Evolutionary conservation across 2,888 invertebrate species (phyloP).

Genomic region (Trypoxylon attenuatum): DNA sequence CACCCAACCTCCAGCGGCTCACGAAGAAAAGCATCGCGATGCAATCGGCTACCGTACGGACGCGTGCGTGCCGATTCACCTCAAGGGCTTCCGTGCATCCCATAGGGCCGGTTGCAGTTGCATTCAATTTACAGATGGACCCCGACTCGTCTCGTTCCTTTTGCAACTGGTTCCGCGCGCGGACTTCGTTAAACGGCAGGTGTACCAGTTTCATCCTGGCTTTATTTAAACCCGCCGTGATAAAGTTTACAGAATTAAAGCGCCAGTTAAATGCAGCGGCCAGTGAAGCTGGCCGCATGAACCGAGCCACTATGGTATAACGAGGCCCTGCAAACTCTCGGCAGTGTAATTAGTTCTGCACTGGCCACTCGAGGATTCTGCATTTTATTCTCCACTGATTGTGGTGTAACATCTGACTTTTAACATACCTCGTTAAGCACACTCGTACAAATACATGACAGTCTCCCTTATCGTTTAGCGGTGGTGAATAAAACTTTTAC

Average conservation of each 20-base stretch:
- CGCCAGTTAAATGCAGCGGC: no score
- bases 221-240: conserved; percentile 17
- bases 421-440: no score
- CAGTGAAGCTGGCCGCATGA: no score
- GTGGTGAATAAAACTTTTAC: neutral
- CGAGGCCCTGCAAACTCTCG: no score
- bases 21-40: conserved; percentile 33
- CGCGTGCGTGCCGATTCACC: conserved; percentile 50
- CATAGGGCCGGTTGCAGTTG: conserved; percentile 34
- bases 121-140: conserved; percentile 40
- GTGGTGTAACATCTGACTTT: no score
- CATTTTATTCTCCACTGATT: no score
- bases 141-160: neutral
- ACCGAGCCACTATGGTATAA: no score
- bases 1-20: conserved; percentile 18
- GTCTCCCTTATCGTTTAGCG: neutral
- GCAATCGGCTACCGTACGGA: conserved; percentile 53
- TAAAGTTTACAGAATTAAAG: conserved; percentile 25
- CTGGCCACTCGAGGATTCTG: no score
- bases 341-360: no score
- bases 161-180: neutral
- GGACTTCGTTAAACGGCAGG: conserved; percentile 36
- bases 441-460: no score
- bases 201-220: conserved; percentile 9
- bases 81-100: conserved; percentile 15